Conservation (phyloP, 2,888 invertebrate genomes). For the Thereva unica region DNA sequence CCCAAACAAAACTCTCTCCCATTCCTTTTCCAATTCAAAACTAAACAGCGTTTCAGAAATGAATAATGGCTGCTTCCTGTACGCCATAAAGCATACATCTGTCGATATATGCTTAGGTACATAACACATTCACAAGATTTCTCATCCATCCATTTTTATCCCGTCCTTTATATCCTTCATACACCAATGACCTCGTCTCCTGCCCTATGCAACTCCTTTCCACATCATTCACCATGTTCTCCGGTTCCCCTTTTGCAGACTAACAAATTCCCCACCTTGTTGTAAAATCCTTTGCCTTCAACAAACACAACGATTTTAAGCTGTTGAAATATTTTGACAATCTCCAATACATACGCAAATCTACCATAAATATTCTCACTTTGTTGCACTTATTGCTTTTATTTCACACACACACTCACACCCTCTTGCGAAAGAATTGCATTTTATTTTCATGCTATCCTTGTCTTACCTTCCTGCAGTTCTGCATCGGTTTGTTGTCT, state of each 20-base stretch:
- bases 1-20: no score
- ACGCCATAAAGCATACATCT: slow-evolving; percentile 52
- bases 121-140: slow-evolving; percentile 42
- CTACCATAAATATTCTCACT: not conserved
- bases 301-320: not conserved
- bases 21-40: slow-evolving; percentile 13
- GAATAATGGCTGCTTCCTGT: slow-evolving; percentile 57
- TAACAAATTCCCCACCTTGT: slow-evolving; percentile 8
- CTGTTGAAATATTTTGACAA: not conserved
- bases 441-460: slow-evolving; percentile 2
- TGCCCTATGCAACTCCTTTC: not conserved
- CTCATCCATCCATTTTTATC: slow-evolving; percentile 16
- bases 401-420: not conserved
- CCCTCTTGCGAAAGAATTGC: not conserved
- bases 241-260: not conserved
- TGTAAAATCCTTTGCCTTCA: not conserved
- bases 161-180: slow-evolving; percentile 8
- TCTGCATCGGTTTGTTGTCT: no score
- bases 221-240: slow-evolving; percentile 16
- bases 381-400: not conserved
- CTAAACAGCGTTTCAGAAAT: slow-evolving; percentile 47
- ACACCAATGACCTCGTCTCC: slow-evolving; percentile 15
- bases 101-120: slow-evolving; percentile 47
- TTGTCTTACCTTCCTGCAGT: slow-evolving; percentile 9
- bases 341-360: not conserved